Evolutionary conservation across 30 jellyfish, hydroid and myxozoan genomes (phyloP).

Genomic region (Aurelia coerulea): DNA sequence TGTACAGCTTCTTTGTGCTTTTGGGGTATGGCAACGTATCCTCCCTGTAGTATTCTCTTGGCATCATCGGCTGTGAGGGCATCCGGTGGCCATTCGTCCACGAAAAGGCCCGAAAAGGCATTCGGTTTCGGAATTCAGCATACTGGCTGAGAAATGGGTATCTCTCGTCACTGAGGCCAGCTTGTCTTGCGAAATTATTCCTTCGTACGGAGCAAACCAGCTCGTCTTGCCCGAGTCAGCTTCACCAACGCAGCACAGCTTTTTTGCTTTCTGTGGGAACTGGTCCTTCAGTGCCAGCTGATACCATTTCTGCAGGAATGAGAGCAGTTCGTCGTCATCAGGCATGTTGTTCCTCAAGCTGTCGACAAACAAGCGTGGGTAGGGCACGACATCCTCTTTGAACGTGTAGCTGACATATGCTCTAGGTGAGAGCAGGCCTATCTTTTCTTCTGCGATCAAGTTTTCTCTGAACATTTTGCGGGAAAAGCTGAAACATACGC

Average conservation of each 20-base stretch:
- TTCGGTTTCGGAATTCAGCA: conserved; percentile 19
- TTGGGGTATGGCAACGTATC: background rate
- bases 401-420: conserved; percentile 12
- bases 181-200: too few relatives aligned
- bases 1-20: background rate
- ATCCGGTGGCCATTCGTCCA: conserved; percentile 26
- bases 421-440: background rate
- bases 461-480: too few relatives aligned
- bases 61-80: background rate
- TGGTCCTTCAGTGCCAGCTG: too few relatives aligned
- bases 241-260: too few relatives aligned
- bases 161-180: background rate
- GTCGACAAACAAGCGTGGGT: too few relatives aligned
- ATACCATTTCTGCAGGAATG: too few relatives aligned
- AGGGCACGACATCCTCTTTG: background rate
- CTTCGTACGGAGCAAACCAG: too few relatives aligned
- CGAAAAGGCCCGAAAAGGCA: background rate
- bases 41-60: background rate
- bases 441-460: background rate
- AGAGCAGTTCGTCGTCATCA: too few relatives aligned
- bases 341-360: too few relatives aligned
- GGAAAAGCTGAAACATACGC: background rate
- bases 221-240: too few relatives aligned
- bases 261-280: too few relatives aligned
- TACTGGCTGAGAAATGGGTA: conserved; percentile 15